These are phyloP conservation scores for Axis porcinus DNA, from an alignment of 2,113 vertebrate genomes.

Conservation along the genomic window DNA sequence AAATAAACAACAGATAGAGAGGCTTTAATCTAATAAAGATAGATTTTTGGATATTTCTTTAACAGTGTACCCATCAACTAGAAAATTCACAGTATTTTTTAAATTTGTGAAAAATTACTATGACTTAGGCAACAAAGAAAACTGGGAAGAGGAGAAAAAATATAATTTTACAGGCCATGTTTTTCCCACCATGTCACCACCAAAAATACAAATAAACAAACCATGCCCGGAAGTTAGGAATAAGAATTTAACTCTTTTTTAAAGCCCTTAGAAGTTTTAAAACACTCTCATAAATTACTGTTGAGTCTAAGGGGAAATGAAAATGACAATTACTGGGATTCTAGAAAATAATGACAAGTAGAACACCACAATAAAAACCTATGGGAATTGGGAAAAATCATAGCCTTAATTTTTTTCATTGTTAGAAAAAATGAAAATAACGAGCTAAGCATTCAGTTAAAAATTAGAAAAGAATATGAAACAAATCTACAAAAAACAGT, in stretches of 20 bases:
- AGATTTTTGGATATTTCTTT: neutral
- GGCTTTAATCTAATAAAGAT: constrained; percentile 4
- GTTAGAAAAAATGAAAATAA: constrained; percentile 12
- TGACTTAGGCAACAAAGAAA: constrained; percentile 30
- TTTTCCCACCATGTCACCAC: neutral
- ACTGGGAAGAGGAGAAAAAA: neutral
- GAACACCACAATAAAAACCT: constrained; percentile 13
- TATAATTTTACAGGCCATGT: neutral
- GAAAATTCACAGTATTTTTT: neutral
- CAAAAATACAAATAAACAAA: neutral
- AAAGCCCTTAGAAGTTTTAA: constrained; percentile 1
- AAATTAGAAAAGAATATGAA: constrained; percentile 6
- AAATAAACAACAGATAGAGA: neutral
- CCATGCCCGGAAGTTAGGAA: neutral
- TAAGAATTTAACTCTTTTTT: neutral
- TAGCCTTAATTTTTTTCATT: neutral
- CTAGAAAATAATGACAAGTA: neutral
- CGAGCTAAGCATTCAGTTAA: constrained; percentile 6
- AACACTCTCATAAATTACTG: neutral
- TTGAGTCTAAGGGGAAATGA: neutral
- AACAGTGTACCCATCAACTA: neutral
- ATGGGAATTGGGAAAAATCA: neutral
- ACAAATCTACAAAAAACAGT: neutral
- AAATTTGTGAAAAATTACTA: constrained; percentile 6
- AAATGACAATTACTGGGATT: neutral